Evolutionary conservation across 2,888 invertebrate species (phyloP).

Genomic region (Sarcophaga carnaria): DNA sequence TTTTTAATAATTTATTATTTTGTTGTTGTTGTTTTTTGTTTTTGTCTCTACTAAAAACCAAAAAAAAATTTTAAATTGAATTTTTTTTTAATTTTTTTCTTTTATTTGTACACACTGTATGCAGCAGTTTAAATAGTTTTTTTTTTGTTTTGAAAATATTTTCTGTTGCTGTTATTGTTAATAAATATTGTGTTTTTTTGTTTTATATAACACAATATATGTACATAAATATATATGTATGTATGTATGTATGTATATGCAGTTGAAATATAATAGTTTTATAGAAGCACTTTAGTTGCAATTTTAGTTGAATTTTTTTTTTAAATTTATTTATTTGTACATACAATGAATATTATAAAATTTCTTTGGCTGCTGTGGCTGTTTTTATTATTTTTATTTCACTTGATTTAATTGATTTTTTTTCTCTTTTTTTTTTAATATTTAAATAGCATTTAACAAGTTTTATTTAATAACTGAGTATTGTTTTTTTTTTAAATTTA

Average conservation of each 20-base stretch:
- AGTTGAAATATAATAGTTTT: constrained; percentile 23
- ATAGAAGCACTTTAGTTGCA: constrained; percentile 69
- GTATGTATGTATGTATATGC: not conserved
- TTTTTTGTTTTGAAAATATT: not conserved
- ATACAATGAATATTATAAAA: not conserved
- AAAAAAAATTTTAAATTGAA: not conserved
- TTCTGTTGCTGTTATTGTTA: constrained; percentile 8
- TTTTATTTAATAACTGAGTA: too few relatives aligned
- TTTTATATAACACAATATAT: not conserved
- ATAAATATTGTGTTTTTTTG: constrained; percentile 17
- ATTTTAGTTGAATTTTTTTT: constrained; percentile 41
- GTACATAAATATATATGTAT: not conserved
- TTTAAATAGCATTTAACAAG: too few relatives aligned
- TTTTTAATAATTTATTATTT: constrained; percentile 7
- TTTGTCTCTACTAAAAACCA: not conserved
- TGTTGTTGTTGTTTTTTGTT: not conserved
- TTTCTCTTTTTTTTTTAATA: not conserved
- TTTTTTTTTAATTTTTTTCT: not conserved
- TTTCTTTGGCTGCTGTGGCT: not conserved
- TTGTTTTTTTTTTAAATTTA: too few relatives aligned
- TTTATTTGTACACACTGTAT: not conserved
- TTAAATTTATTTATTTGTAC: constrained; percentile 31
- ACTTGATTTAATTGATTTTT: not conserved
- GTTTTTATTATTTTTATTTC: not conserved
- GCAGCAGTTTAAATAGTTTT: not conserved